These are phyloP conservation scores for Xenopus laevis DNA, from an alignment of 2,113 vertebrate species.

Conservation along the genomic window DNA sequence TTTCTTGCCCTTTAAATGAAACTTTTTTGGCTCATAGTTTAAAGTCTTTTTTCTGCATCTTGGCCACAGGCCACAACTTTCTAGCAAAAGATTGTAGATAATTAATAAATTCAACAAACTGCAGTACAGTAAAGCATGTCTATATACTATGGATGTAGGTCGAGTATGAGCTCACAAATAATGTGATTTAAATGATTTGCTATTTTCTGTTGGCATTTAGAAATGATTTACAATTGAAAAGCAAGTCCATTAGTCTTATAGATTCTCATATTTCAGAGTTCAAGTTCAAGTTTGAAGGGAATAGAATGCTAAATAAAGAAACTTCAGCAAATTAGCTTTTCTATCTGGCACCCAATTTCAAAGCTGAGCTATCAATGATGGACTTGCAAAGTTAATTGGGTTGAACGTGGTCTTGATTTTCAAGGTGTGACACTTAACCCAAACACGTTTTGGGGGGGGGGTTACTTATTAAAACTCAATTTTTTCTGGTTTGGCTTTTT, in stretches of 20 bases:
- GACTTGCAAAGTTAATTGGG: conserved; percentile 59
- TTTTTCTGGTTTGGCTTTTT: neutral
- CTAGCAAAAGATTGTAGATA: too few relatives aligned
- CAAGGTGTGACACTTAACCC: conserved; percentile 50
- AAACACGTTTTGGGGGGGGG: neutral
- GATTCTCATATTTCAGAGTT: conserved; percentile 52
- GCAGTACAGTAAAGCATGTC: conserved; percentile 48
- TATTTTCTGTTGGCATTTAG: conserved; percentile 45
- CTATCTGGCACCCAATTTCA: conserved; percentile 54
- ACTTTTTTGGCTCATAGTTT: too few relatives aligned
- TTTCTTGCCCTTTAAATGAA: too few relatives aligned
- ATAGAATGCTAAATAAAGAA: conserved; percentile 52
- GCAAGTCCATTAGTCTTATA: conserved; percentile 52
- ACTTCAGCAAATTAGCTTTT: conserved; percentile 50
- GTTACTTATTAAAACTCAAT: too few relatives aligned
- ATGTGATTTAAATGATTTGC: conserved; percentile 54
- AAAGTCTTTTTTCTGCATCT: too few relatives aligned
- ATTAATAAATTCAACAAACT: too few relatives aligned
- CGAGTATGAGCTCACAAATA: too few relatives aligned
- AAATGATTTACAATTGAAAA: conserved; percentile 54
- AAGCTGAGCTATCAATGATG: conserved; percentile 49
- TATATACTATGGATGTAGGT: conserved; percentile 8
- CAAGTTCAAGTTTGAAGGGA: conserved; percentile 55
- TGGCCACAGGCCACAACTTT: too few relatives aligned
- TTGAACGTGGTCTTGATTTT: conserved; percentile 47